A percentile compares a stretch with the other conserved stretches of the same genome.
These are phyloP conservation scores for Castor canadensis DNA, from an alignment of 2,113 vertebrate genomes.

Conservation along the genomic window DNA sequence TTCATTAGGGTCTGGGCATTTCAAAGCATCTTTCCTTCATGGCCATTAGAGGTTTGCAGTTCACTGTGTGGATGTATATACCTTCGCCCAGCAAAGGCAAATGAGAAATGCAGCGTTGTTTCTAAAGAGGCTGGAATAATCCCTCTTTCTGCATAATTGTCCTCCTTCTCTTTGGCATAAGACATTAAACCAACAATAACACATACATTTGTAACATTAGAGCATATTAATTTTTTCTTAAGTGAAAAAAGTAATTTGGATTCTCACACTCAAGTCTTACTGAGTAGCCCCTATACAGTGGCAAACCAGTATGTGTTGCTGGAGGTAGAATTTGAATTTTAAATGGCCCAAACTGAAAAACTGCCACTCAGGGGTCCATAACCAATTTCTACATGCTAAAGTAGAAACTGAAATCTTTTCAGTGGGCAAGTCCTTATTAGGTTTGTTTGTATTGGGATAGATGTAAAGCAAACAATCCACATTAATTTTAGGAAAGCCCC, in stretches of 20 bases:
- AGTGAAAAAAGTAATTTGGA: constrained; percentile 13
- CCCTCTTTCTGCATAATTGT: background rate
- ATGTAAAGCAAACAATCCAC: constrained; percentile 12
- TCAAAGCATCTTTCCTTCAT: background rate
- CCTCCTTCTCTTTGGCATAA: background rate
- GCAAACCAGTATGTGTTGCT: background rate
- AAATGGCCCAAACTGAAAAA: constrained; percentile 4
- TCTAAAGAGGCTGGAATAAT: background rate
- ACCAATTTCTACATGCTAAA: background rate
- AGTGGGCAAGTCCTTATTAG: background rate
- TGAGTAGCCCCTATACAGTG: background rate
- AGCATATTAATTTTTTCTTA: constrained; percentile 15
- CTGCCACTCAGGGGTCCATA: background rate
- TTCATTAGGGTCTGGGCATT: background rate
- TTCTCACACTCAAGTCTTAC: constrained; percentile 8
- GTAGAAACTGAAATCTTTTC: background rate
- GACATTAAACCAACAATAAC: background rate
- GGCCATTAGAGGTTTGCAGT: background rate
- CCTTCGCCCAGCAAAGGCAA: background rate
- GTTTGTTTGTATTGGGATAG: background rate
- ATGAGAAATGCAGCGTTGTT: background rate
- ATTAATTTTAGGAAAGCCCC: constrained; percentile 37
- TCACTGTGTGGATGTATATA: background rate
- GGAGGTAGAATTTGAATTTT: background rate
- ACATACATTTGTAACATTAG: background rate